Conservation (phyloP, 2,113 vertebrate species). For the Dipodomys spectabilis region DNA sequence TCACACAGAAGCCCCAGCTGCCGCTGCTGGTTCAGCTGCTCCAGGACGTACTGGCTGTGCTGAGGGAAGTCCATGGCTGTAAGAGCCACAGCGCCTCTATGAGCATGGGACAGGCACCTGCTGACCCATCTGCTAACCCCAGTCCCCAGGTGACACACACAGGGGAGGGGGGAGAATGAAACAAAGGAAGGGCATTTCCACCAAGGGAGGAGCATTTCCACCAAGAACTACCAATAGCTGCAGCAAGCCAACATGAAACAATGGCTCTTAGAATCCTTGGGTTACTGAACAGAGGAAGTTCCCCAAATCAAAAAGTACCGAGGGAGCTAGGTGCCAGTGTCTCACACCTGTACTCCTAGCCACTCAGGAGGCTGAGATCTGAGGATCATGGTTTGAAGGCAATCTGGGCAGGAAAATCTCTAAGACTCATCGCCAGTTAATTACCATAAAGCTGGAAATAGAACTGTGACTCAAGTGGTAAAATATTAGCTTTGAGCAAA, state of each 20-base stretch:
- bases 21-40: constrained; percentile 96
- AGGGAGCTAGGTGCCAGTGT: too few species aligned
- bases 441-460: too few species aligned
- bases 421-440: too few species aligned
- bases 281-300: neutral
- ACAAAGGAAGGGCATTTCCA: neutral
- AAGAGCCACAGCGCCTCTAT: constrained; percentile 15
- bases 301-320: neutral
- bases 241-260: neutral
- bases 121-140: fast-evolving
- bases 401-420: too few species aligned
- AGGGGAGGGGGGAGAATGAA: neutral
- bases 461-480: too few species aligned
- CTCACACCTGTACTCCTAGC: too few species aligned
- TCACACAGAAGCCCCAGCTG: constrained; percentile 96
- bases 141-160: neutral
- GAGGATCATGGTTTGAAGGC: too few species aligned
- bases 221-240: too few species aligned
- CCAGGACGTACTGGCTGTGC: constrained; percentile 96
- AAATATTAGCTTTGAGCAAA: too few species aligned
- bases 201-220: neutral
- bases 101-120: fast-evolving
- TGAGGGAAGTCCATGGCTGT: constrained; percentile 96
- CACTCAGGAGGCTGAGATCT: too few species aligned
- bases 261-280: neutral